phyloP scores from a whole-genome alignment of 2,888 invertebrate genomes.

The Cryptocheilus praepositus region DNA sequence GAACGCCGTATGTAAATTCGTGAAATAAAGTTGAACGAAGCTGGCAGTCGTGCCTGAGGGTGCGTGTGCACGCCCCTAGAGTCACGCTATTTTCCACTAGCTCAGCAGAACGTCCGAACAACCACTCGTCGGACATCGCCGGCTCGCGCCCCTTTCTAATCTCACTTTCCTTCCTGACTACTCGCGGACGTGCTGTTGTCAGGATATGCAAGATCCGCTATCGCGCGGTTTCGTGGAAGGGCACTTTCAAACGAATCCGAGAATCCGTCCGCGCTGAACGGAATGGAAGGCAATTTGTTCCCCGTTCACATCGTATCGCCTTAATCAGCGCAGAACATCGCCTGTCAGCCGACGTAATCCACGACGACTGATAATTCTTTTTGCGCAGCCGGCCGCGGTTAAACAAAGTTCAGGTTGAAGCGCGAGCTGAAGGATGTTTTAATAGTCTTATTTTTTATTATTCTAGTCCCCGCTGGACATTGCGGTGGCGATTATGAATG shows the following conservation, averaged over 20 bases:
- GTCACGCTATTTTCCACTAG: conserved; percentile 61
- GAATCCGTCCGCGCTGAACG: background rate
- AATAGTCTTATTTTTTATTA: too few relatives aligned
- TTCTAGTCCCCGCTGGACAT: too few relatives aligned
- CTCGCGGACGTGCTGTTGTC: conserved; percentile 15
- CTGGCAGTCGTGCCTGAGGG: background rate
- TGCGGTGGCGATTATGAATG: too few relatives aligned
- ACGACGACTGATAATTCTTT: too few relatives aligned
- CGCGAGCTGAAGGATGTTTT: too few relatives aligned
- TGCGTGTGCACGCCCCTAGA: conserved; percentile 10
- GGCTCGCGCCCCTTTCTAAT: conserved; percentile 20
- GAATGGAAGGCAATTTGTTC: background rate
- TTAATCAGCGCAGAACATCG: too few relatives aligned
- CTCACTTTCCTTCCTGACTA: conserved; percentile 18
- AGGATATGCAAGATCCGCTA: conserved; percentile 25
- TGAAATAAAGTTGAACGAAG: background rate
- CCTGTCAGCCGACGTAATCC: too few relatives aligned
- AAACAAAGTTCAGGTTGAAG: too few relatives aligned
- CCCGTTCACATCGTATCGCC: too few relatives aligned
- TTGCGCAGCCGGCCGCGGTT: too few relatives aligned
- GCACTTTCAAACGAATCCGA: conserved; percentile 5
- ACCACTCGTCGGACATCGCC: conserved; percentile 10
- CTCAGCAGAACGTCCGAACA: conserved; percentile 38
- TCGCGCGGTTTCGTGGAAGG: conserved; percentile 14
- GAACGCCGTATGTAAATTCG: background rate